Base-by-base conservation (phyloP, 2,888 invertebrate species). In the Drosophila ezoana region DNA sequence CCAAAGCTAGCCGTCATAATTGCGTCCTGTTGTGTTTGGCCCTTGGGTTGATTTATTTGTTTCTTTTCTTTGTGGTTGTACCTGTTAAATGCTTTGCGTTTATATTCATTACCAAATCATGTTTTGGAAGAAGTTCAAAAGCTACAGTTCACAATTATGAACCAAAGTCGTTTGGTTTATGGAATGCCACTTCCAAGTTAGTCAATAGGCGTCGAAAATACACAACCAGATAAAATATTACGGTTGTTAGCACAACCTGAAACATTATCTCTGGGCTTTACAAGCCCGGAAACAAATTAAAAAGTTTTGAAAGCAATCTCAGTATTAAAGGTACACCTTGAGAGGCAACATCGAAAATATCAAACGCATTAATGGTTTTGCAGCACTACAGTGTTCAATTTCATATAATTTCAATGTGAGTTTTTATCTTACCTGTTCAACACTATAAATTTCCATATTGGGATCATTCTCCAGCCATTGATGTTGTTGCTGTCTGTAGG, bases 371-470 rank as follows among this genome's bases (percentile, higher is more conserved):
- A 20, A 5, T 20, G 20, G 20, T 20, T 1, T 20, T 20, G 20
- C 20, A 20, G 20, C 20, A 5, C 5, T 5, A 20, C 20, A 20
- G 20, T 5, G 5, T 20, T 5, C 5, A 5, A 5, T 1, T 20
- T 20, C 5, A 20, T 20, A 20, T 20, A 5, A 5, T 0, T 5
- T 20, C 5, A 20, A 20, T 20, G 20, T 20, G 5, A 20, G 20
- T 20, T 20, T 14, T 13, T 6, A 23, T 18, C n/a, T 40, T 79
- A 92, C 92, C 91, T 92, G 92, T 64, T 92, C 92, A 3, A 92
- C 92, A 76, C 92, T 92, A 77, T 92, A 92, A 67, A 92, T 91
- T 88, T 92, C 92, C 91, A 92, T 92, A 76, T 92, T 92, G 49
- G 91, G 90, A 84, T 92, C 92, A 72, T 89, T 92, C 71, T 92